These are phyloP conservation scores for Adelphocoris suturalis DNA, from an alignment of 2,888 invertebrate genomes.

Conservation along the genomic window DNA sequence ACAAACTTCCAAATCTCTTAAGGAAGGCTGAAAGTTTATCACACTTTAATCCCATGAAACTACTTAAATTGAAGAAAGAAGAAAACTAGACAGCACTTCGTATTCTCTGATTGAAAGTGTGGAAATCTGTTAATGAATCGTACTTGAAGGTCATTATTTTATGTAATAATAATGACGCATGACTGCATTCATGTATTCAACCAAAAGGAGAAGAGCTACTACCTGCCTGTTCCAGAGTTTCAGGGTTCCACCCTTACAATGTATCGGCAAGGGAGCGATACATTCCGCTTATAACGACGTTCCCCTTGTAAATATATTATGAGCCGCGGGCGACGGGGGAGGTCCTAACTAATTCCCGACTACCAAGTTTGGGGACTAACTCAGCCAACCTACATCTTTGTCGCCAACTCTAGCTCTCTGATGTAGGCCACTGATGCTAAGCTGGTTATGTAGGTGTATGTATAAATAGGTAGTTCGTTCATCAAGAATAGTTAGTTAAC, in stretches of 20 bases:
- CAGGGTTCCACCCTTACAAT: not conserved
- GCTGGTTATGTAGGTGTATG: not conserved
- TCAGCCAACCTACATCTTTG: slow-evolving; percentile 11
- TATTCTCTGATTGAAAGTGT: no score
- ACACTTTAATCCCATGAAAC: no score
- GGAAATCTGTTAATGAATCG: no score
- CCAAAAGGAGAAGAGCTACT: slow-evolving; percentile 19
- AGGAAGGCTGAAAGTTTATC: no score
- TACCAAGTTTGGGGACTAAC: slow-evolving; percentile 16
- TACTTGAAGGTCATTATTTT: no score
- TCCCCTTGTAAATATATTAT: slow-evolving; percentile 21
- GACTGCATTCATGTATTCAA: not conserved
- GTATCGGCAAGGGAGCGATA: slow-evolving; percentile 31
- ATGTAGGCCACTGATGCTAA: not conserved
- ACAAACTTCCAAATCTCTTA: no score
- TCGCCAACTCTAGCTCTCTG: not conserved
- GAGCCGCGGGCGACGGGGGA: slow-evolving; percentile 17
- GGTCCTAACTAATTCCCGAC: slow-evolving; percentile 6
- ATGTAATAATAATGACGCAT: not conserved
- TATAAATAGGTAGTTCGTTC: not conserved
- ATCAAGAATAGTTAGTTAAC: no score
- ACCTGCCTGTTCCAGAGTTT: not conserved
- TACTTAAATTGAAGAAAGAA: no score
- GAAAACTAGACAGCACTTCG: no score
- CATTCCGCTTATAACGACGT: slow-evolving; percentile 22